Evolutionary conservation across 2,888 invertebrate species (phyloP).

Genomic region (Lasioglossum villosulum): DNA sequence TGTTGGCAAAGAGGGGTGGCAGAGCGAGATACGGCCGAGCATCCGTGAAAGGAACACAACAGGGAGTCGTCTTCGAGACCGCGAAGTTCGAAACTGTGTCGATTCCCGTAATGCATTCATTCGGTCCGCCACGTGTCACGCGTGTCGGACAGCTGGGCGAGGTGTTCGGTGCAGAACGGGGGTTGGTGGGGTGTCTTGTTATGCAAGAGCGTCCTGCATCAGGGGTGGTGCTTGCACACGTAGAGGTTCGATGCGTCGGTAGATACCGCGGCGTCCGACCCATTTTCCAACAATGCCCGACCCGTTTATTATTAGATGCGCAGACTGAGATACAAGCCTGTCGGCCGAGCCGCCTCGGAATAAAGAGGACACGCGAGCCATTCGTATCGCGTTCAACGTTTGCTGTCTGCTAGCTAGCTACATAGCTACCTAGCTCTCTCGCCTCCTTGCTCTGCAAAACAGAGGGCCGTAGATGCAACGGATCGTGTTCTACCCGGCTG

Average conservation of each 20-base stretch:
- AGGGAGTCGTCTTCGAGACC: conserved; percentile 6
- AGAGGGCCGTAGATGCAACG: neutral
- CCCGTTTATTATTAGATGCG: conserved; percentile 72
- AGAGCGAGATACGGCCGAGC: neutral
- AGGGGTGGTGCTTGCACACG: neutral
- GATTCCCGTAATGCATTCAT: conserved; percentile 54
- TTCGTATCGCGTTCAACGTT: conserved; percentile 14
- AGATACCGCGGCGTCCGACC: conserved; percentile 68
- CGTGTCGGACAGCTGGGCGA: conserved; percentile 28
- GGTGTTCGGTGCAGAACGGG: neutral
- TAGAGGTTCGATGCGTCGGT: conserved; percentile 56
- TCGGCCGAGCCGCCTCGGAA: conserved; percentile 44
- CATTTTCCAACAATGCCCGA: conserved; percentile 72
- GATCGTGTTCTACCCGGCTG: conserved; percentile 15
- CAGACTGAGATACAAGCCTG: conserved; percentile 51
- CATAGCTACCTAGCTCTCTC: neutral
- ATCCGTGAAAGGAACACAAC: neutral
- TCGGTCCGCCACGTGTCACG: conserved; percentile 50
- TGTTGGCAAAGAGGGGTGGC: neutral
- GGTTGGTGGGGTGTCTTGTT: neutral
- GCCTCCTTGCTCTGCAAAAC: neutral
- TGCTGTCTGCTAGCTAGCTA: neutral
- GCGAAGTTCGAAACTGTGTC: conserved; percentile 66
- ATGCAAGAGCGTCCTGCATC: neutral
- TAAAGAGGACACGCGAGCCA: conserved; percentile 61